Base-by-base conservation (phyloP, 2,888 invertebrate genomes). In the Thelaira solivaga region DNA sequence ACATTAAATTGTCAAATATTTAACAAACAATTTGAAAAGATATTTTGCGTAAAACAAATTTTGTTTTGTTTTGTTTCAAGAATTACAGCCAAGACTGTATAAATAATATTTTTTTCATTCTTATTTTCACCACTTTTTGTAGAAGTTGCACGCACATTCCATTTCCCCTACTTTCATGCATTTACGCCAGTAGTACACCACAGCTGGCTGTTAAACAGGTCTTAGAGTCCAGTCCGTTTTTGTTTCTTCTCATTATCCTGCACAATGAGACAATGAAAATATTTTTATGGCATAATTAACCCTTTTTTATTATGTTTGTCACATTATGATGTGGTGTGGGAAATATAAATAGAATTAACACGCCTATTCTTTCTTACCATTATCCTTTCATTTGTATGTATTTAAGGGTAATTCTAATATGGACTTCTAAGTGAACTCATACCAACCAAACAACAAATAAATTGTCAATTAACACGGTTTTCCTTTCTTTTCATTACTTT, bases 231-330 rank as follows among this genome's bases (percentile, higher is more conserved):
- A 26, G n/a, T n/a, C n/a, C n/a, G n/a, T n/a, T n/a, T n/a, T n/a
- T 20, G 29, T 18, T 13, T 57, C 6, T 29, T 6, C 20, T n/a
- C 16, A 31, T 47, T 47, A 43, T 34, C 11, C 26, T 18, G 16
- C 43, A 1, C 8, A 20, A 24, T 45, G 34, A 20, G 16, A 13
- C 41, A 13, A 41, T 13, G 22, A 29, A 67, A 36, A 75, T 68
- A 68, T 62, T 62, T 68, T 55, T 75, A 68, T 75, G 55, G 75
- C 68, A 75, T 75, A 75, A 75, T 75, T 75, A 75, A 75, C 75
- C 75, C 68, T 49, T 69, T 69, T 65, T 49, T 16, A 3, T 18
- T 11, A 7, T 7, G 8, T 34, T 16, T 43, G 24, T 31, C 10
- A 53, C 41, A 64, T 43, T 16, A 51, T 41, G 53, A 51, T n/a